A percentile compares a stretch with the other conserved stretches of the same genome.
phyloP scores from a whole-genome alignment of 1,140 invertebrate species.

The Popillia japonica region DNA sequence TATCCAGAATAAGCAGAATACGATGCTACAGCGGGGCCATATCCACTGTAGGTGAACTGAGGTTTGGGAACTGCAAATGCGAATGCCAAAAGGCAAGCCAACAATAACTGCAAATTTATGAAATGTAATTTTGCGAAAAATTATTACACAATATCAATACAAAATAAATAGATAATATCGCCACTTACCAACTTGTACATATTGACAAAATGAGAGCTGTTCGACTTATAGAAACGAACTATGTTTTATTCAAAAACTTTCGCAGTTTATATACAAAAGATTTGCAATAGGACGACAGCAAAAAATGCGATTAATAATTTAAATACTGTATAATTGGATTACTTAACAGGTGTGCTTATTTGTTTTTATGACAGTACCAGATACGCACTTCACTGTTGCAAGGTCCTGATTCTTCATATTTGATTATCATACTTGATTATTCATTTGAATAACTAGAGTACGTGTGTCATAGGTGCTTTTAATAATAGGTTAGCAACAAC shows the following conservation, averaged over 20 bases:
- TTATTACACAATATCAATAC: not conserved
- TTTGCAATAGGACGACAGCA: not conserved
- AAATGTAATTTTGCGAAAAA: not conserved
- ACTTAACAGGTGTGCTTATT: slow-evolving; percentile 20
- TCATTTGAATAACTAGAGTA: slow-evolving; percentile 11
- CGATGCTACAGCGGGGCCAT: not conserved
- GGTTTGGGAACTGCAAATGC: not conserved
- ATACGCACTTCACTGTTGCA: not conserved
- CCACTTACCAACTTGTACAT: slow-evolving; percentile 14
- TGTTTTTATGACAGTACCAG: not conserved
- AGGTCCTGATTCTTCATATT: slow-evolving; percentile 8
- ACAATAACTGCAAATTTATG: not conserved
- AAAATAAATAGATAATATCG: not conserved
- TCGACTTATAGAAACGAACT: not conserved
- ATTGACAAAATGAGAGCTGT: not conserved
- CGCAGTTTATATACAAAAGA: slow-evolving; percentile 18
- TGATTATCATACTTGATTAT: slow-evolving; percentile 3
- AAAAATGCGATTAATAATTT: slow-evolving; percentile 30
- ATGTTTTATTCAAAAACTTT: not conserved
- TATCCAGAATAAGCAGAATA: slow-evolving; percentile 9
- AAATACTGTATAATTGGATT: slow-evolving; percentile 15
- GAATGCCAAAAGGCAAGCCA: slow-evolving; percentile 2
- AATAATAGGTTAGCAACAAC: too few species aligned
- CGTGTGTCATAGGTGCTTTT: too few species aligned
- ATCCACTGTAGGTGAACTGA: not conserved